Evolutionary conservation across 1,140 invertebrate genomes (phyloP), one percentile per base, ranked within the genome.

Genomic region (Trypoxylus dichotomus): DNA sequence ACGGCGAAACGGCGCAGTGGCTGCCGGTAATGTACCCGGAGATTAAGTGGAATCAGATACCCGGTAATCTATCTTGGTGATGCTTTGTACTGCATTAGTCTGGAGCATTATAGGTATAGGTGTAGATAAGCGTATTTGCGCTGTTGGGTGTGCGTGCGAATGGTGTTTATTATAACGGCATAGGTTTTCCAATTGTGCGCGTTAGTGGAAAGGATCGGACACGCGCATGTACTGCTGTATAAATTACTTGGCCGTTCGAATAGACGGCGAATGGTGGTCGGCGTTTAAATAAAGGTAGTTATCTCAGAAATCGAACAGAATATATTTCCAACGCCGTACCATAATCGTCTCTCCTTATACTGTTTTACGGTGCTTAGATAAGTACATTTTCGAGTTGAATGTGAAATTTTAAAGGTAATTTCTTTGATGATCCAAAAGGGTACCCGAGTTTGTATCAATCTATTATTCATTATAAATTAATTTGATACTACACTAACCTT

Each of bases 31-130:
- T 68, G 60, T 68, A 68, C 21, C 60, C 72, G 41, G 29, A 74
- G 72, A 74, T 74, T 74, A 74, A 74, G 32, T 74, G 72, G 41
- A 74, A 74, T 74, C 29, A 74, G 72, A 74, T 74, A 74, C 41
- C 41, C 72, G 29, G 72, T 21, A 74, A 74, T 74, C 41, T 74
- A 68, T 68, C 60, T 68, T 29, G 27, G 13, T 15, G 60, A 54
- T 54, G 47, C 47, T 24, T 19, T 68, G 60, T 68, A 13, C 60
- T 68, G 60, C 24, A 68, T 68, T 68, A 68, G 60, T 68, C 60
- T 24, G 60, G 13, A 8, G 60, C 60, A 68, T 68, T 68, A 68
- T 29, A 37, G 3, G 60, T 68, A 68, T 68, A 68, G 60, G 60
- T 68, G 60, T 68, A 68, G 60, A 68, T 68, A 68, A 68, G 27